phyloP scores from a whole-genome alignment of 2,888 invertebrate genomes.

The Malacosoma neustria region DNA sequence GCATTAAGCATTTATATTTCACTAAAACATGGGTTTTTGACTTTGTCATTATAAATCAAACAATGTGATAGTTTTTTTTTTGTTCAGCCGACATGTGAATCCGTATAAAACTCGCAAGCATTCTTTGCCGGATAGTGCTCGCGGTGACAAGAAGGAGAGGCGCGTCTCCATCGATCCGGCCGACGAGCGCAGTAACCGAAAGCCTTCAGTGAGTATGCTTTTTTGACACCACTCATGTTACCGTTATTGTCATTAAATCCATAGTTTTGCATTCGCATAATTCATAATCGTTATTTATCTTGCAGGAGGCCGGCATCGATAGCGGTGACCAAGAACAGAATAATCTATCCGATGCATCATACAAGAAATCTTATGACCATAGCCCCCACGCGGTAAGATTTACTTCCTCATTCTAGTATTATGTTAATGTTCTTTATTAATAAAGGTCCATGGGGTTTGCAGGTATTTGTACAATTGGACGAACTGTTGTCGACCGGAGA shows the following conservation, averaged over 20 bases:
- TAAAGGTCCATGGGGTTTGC: constrained; percentile 1
- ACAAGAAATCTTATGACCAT: constrained; percentile 88
- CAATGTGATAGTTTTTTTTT: too few relatives aligned
- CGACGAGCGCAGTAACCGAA: constrained; percentile 84
- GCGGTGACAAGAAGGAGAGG: constrained; percentile 80
- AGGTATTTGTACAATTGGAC: constrained; percentile 96
- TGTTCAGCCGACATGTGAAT: too few relatives aligned
- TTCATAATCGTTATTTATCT: too few relatives aligned
- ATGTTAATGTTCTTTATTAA: neutral
- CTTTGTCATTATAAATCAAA: too few relatives aligned
- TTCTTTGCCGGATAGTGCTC: constrained; percentile 84
- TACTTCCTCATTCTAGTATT: neutral
- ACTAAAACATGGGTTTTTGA: too few relatives aligned
- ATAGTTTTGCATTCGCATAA: too few relatives aligned
- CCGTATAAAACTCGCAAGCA: constrained; percentile 81
- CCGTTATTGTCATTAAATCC: too few relatives aligned
- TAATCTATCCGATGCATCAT: constrained; percentile 63
- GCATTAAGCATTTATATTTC: too few relatives aligned
- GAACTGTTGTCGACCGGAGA: constrained; percentile 78
- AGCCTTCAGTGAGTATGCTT: too few relatives aligned
- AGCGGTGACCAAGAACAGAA: constrained; percentile 69
- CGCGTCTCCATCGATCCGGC: constrained; percentile 79
- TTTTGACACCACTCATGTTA: too few relatives aligned
- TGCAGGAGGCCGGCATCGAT: constrained; percentile 77
- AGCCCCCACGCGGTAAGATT: constrained; percentile 92